Conservation (phyloP, 2,797 vertebrate species). For the Urophycis tenuis region DNA sequence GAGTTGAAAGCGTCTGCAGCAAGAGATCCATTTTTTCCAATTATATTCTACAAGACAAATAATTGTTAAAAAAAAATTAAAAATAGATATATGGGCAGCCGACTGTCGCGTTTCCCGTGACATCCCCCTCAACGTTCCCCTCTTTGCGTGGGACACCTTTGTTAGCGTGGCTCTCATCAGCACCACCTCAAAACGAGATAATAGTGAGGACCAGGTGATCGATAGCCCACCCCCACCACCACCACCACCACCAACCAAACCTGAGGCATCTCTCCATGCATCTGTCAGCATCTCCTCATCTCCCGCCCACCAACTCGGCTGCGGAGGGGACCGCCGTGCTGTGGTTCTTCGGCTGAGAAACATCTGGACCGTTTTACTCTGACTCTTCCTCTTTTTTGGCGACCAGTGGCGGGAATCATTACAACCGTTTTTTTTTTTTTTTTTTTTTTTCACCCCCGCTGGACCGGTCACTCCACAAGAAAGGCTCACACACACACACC, state of each 20-base stretch:
- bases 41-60: neutral
- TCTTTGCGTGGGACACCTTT: neutral
- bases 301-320: neutral
- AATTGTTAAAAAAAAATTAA: neutral
- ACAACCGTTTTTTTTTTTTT: too few species aligned
- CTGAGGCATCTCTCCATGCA: neutral
- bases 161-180: neutral
- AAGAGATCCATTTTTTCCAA: too few species aligned
- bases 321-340: neutral
- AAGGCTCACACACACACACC: neutral
- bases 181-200: neutral
- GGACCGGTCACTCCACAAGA: neutral
- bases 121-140: neutral
- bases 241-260: neutral
- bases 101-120: neutral
- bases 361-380: neutral
- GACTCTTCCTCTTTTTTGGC: neutral
- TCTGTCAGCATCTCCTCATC: neutral
- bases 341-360: neutral
- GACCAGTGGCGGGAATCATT: neutral
- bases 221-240: neutral
- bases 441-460: neutral
- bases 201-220: neutral
- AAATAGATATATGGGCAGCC: neutral
- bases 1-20: neutral